Base-by-base conservation (phyloP, 2,113 vertebrate species). In the Ceyx cyanopectus region DNA sequence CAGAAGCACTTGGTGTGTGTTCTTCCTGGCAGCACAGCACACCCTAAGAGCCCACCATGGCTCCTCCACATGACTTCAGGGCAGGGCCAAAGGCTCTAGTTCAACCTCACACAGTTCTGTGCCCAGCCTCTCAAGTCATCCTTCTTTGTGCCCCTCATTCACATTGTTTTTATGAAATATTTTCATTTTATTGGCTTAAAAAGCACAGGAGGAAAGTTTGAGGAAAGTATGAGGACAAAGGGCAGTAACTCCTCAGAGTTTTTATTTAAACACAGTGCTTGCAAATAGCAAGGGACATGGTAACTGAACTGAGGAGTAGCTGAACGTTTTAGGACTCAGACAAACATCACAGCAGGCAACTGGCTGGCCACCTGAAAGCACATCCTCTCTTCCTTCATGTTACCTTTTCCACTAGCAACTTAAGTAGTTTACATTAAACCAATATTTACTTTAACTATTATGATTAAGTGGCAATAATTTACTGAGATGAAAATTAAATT, bases 361-460 rank as follows among this genome's bases (percentile, higher is more conserved):
- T 73, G 32, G 87, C 61, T 88, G 92, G 51, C 6, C 51, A 70
- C 65, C 85, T 87, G 32, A 13, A 74, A 81, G 40, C 9, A 72
- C 32, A 84, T 34, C 45, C 46, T 72, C 81, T 57, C 24, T 90
- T 81, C 77, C 83, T 66, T 86, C 77, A 22, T 79, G 74, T 85
- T 81, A 87, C 63, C 32, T 92, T 93, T 92, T 84, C 81, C 3
- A 1, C 51, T 66, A 66, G 24, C 3, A 10, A 76, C 86, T 50
- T 50, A 56, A 87, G 34, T 76, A 69, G 69, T 77, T 75, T 67
- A 80, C 23, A 70, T 93, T 87, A 94, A 69, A 87, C 69, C 77
- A 89, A 79, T 87, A 84, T 92, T 96, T 93, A 82, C 90, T 93
- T 93, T 70, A 90, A 93, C 54, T 73, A 73, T 75, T 90, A 79